Evolutionary conservation across 2,113 vertebrate species (phyloP).

Genomic region (Pogona vitticeps): DNA sequence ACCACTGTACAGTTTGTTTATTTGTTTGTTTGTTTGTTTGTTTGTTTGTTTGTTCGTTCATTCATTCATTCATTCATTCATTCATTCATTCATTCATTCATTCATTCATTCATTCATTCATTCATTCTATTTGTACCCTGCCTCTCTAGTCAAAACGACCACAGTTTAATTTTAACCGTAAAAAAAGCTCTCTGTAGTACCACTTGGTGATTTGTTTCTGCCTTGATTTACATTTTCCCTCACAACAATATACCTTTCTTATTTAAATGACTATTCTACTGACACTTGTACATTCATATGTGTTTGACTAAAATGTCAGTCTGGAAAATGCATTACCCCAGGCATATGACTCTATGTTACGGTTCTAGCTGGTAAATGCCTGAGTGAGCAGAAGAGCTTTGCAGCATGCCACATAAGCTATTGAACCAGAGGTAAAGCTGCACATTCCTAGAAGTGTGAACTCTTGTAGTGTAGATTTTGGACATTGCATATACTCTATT

Average conservation of each 20-base stretch:
- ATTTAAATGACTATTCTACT: conserved; percentile 11
- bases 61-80: too few relatives aligned
- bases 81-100: too few relatives aligned
- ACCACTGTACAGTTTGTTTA: too few relatives aligned
- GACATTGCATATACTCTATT: neutral
- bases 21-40: too few relatives aligned
- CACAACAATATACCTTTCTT: conserved; percentile 8
- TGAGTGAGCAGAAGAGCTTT: conserved; percentile 15
- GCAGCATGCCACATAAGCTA: conserved; percentile 12
- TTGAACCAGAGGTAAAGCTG: conserved; percentile 26
- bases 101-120: too few relatives aligned
- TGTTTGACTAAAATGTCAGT: neutral
- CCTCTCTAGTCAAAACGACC: too few relatives aligned
- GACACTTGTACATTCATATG: conserved; percentile 19
- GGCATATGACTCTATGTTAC: neutral
- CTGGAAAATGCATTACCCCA: neutral
- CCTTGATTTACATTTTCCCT: neutral
- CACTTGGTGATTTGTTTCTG: neutral
- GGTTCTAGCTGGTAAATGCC: conserved; percentile 5
- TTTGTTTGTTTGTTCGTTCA: too few relatives aligned
- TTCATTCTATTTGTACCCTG: too few relatives aligned
- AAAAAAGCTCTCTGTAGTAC: neutral
- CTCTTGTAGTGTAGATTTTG: neutral
- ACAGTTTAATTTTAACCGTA: neutral
- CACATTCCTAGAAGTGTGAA: conserved; percentile 8